Evolutionary conservation across 2,113 vertebrate species (phyloP).

Genomic region (Pelodiscus sinensis): DNA sequence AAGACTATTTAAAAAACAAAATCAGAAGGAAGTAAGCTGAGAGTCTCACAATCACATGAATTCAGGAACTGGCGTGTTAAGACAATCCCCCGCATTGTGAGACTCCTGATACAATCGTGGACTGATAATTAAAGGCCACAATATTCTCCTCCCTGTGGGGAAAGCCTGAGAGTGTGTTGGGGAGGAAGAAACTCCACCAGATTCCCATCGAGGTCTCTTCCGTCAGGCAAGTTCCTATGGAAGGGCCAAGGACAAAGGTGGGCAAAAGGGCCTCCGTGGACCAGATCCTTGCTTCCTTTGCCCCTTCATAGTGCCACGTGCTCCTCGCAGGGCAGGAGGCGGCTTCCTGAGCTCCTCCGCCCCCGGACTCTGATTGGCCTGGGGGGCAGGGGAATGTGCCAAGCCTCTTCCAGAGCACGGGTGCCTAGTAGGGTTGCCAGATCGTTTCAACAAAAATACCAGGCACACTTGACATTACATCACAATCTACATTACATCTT

Average conservation of each 20-base stretch:
- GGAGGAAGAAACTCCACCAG: neutral
- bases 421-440: no score
- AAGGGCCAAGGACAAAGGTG: neutral
- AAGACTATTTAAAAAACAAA: neutral
- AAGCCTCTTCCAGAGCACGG: no score
- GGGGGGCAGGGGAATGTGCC: no score
- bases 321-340: no score
- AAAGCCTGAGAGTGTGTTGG: neutral
- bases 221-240: neutral
- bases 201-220: neutral
- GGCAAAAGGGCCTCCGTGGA: no score
- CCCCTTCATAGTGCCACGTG: no score
- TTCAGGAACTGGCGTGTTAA: neutral
- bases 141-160: neutral
- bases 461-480: no score
- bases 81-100: neutral
- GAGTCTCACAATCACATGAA: neutral
- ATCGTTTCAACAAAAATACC: no score
- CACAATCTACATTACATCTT: no score
- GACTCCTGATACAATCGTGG: neutral
- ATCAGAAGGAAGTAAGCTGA: neutral
- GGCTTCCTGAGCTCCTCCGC: no score
- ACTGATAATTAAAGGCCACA: neutral
- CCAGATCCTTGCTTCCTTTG: no score
- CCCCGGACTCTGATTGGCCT: no score